A percentile compares a stretch with the other conserved stretches of the same genome.
phyloP scores from a whole-genome alignment of 2,797 vertebrate genomes.

The Gambelia wislizenii region DNA sequence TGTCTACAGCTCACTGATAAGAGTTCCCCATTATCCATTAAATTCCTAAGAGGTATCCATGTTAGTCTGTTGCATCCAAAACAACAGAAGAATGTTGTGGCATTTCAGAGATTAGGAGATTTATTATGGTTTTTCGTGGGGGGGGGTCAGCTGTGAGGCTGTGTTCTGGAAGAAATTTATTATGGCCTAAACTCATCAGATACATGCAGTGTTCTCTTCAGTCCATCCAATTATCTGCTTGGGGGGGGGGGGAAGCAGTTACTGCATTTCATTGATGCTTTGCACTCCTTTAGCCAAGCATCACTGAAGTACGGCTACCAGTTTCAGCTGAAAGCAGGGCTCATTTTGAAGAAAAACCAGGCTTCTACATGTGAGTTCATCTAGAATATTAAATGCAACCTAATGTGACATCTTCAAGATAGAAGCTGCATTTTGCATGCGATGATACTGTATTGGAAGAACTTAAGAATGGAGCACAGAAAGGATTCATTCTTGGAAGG shows the following conservation, averaged over 20 bases:
- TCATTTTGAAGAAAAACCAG: neutral
- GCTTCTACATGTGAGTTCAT: neutral
- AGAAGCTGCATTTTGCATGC: slow-evolving; percentile 15
- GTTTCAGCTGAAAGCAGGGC: neutral
- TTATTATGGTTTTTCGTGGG: neutral
- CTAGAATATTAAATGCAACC: slow-evolving; percentile 16
- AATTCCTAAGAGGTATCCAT: neutral
- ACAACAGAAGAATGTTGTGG: neutral
- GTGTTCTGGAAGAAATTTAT: no score
- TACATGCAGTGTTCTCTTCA: neutral
- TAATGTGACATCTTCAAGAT: neutral
- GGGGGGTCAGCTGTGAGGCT: no score
- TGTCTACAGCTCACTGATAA: slow-evolving; percentile 20
- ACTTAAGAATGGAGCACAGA: neutral
- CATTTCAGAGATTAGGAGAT: neutral
- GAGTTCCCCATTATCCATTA: slow-evolving; percentile 1
- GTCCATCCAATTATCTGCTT: no score
- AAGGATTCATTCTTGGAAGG: slow-evolving; percentile 1
- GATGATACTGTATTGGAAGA: neutral
- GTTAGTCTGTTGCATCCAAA: neutral
- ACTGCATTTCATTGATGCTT: neutral
- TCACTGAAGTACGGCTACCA: neutral
- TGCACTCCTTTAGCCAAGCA: neutral
- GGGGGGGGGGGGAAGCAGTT: no score
- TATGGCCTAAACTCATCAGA: neutral